A percentile compares a stretch with the other conserved stretches of the same genome.
These are phyloP conservation scores for Orius insidiosus DNA, from an alignment of 1,140 invertebrate species.

Conservation along the genomic window DNA sequence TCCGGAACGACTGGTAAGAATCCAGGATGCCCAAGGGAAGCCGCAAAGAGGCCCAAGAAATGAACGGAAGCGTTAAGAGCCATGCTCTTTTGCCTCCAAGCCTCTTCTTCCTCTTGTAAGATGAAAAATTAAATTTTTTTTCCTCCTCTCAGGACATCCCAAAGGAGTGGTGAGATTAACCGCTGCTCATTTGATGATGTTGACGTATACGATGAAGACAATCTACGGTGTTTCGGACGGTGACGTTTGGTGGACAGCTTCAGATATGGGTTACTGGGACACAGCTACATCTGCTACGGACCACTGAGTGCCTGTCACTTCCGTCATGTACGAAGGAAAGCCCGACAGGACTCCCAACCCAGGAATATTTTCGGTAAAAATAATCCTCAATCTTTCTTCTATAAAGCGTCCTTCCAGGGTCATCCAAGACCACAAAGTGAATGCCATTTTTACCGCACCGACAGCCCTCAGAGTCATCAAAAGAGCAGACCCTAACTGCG, in stretches of 20 bases:
- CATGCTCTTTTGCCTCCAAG: no score
- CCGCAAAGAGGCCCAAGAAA: no score
- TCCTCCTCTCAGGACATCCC: slow-evolving; percentile 52
- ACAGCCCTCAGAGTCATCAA: slow-evolving; percentile 74
- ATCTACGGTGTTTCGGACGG: slow-evolving; percentile 66
- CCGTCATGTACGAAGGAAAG: slow-evolving; percentile 86
- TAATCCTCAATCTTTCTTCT: neutral
- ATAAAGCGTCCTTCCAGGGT: slow-evolving; percentile 41
- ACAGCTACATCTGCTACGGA: slow-evolving; percentile 85
- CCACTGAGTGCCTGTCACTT: slow-evolving; percentile 66
- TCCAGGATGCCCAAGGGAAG: no score
- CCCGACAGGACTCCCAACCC: slow-evolving; percentile 83
- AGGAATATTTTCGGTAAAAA: slow-evolving; percentile 73
- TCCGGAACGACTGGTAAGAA: slow-evolving; percentile 71
- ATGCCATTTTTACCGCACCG: slow-evolving; percentile 72
- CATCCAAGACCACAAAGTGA: slow-evolving; percentile 69
- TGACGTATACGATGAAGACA: slow-evolving; percentile 68
- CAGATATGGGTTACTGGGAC: slow-evolving; percentile 78
- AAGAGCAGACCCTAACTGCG: slow-evolving; percentile 50
- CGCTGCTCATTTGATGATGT: slow-evolving; percentile 67
- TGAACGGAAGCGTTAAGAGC: no score
- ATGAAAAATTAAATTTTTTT: neutral
- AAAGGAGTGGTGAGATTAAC: slow-evolving; percentile 68
- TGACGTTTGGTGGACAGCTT: slow-evolving; percentile 83
- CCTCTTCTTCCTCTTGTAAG: no score